Evolutionary conservation across 2,888 invertebrate species (phyloP).

Genomic region (Blastobasis lacticolella): DNA sequence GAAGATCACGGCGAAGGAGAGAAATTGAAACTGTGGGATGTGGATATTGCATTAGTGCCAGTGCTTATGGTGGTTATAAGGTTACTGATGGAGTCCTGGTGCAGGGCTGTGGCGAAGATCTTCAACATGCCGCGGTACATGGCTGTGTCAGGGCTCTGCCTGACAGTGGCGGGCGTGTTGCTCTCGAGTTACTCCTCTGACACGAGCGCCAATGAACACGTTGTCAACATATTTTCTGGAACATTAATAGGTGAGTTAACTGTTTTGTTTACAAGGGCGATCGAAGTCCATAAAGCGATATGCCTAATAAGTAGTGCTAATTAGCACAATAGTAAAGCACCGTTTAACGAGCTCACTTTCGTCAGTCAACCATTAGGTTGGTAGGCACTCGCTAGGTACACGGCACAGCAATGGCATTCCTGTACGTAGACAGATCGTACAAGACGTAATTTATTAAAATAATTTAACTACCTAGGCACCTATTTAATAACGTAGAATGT

Average conservation of each 20-base stretch:
- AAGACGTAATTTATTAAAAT: no score
- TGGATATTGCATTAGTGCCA: conserved; percentile 74
- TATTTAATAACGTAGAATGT: no score
- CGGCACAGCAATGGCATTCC: no score
- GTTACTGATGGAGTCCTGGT: conserved; percentile 75
- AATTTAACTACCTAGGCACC: no score
- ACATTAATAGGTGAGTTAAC: conserved; percentile 60
- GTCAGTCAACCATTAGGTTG: no score
- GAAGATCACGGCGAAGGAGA: conserved; percentile 58
- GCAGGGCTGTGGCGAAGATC: conserved; percentile 67
- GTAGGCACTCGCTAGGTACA: no score
- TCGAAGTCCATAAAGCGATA: no score
- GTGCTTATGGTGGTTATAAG: conserved; percentile 74
- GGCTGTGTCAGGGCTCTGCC: conserved; percentile 70
- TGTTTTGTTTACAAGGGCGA: no score
- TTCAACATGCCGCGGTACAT: conserved; percentile 76
- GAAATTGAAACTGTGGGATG: conserved; percentile 69
- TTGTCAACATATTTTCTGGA: conserved; percentile 66
- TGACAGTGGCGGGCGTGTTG: conserved; percentile 74
- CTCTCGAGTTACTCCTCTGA: conserved; percentile 67
- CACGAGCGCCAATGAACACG: conserved; percentile 54
- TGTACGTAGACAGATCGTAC: no score
- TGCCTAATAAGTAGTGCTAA: no score
- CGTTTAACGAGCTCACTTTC: no score
- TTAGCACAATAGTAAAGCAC: no score